A percentile compares a stretch with the other conserved stretches of the same genome.
Evolutionary conservation across 2,797 vertebrate genomes (phyloP).

Genomic region (Cyprinodon diabolis): DNA sequence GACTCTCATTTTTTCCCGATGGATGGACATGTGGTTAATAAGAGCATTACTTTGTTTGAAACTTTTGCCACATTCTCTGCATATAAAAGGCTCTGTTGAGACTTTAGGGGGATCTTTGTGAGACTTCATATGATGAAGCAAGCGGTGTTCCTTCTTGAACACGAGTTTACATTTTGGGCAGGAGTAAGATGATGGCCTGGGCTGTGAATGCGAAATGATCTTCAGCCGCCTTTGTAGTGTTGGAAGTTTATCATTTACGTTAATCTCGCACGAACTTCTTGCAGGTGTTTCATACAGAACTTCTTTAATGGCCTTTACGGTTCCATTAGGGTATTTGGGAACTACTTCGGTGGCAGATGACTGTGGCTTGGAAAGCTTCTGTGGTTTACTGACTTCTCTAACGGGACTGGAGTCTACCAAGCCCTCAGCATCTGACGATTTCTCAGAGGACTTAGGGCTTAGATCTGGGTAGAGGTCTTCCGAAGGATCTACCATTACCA

Average conservation of each 20-base stretch:
- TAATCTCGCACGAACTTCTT: conserved; percentile 86
- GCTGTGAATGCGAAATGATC: conserved; percentile 82
- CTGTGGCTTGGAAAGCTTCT: conserved; percentile 85
- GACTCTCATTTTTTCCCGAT: conserved; percentile 87
- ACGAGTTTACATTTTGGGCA: conserved; percentile 94
- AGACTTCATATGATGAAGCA: conserved; percentile 91
- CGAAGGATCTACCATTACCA: conserved; percentile 92
- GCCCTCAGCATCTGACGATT: conserved; percentile 81
- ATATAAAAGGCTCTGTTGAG: conserved; percentile 92
- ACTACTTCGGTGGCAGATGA: conserved; percentile 81
- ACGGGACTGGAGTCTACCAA: conserved; percentile 71
- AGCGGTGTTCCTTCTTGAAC: conserved; percentile 92
- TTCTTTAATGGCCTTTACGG: conserved; percentile 90
- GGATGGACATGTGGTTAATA: conserved; percentile 93
- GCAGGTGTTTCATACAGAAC: conserved; percentile 84
- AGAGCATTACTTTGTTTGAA: conserved; percentile 91
- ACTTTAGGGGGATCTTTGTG: conserved; percentile 87
- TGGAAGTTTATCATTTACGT: conserved; percentile 86
- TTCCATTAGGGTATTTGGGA: conserved; percentile 83
- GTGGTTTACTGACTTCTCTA: conserved; percentile 81
- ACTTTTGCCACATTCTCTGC: conserved; percentile 93
- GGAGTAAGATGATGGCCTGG: conserved; percentile 87
- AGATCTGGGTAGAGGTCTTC: conserved; percentile 85
- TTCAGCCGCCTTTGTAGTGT: conserved; percentile 84
- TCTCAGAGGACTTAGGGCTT: conserved; percentile 68